phyloP scores from a whole-genome alignment of 1,140 invertebrate genomes.

The Sarcophaga peregrina region DNA sequence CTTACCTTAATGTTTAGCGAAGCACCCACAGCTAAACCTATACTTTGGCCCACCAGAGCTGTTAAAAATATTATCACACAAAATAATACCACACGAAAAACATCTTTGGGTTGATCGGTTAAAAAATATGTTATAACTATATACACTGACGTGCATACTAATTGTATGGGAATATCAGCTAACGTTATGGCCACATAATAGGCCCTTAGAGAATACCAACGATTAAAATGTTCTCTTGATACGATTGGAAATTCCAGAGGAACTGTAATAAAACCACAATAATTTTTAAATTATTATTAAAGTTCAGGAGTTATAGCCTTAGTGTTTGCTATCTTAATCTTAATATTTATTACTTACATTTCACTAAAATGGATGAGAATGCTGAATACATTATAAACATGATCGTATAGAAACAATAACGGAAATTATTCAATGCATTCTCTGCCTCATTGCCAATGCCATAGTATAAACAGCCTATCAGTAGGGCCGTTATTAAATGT shows the following conservation, averaged over 20 bases:
- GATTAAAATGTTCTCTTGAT: slow-evolving; percentile 88
- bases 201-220: slow-evolving; percentile 92
- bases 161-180: slow-evolving; percentile 87
- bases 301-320: too few relatives aligned
- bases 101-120: slow-evolving; percentile 82
- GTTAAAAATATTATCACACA: slow-evolving; percentile 79
- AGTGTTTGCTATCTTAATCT: not conserved
- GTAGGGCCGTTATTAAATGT: slow-evolving; percentile 79
- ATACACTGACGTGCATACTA: slow-evolving; percentile 80
- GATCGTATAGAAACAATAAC: slow-evolving; percentile 82
- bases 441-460: slow-evolving; percentile 83
- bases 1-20: slow-evolving; percentile 79
- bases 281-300: too few relatives aligned
- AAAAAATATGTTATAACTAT: slow-evolving; percentile 83
- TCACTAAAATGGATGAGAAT: slow-evolving; percentile 86
- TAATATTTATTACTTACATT: slow-evolving; percentile 76
- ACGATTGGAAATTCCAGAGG: slow-evolving; percentile 87
- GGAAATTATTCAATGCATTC: slow-evolving; percentile 80
- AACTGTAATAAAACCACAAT: slow-evolving; percentile 73
- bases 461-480: slow-evolving; percentile 84
- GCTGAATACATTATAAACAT: slow-evolving; percentile 90
- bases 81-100: slow-evolving; percentile 76
- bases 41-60: slow-evolving; percentile 83
- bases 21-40: slow-evolving; percentile 85
- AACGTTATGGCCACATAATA: slow-evolving; percentile 89